Base-by-base conservation (phyloP, 2,888 invertebrate species). In the Nemotelus pantherinus region DNA sequence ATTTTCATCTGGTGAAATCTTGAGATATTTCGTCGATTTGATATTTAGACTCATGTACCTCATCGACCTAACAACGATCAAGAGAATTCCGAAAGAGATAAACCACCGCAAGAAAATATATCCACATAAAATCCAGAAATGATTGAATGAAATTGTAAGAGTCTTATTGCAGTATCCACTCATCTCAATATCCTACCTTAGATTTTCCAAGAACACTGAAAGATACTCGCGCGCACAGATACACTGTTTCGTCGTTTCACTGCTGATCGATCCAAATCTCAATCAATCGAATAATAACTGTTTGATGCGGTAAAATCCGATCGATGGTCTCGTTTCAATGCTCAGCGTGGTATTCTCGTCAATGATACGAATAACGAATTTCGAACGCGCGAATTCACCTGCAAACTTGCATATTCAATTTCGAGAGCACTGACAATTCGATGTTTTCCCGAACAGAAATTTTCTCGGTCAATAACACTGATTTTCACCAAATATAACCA, bases 281-380 rank as follows among this genome's bases (percentile, higher is more conserved):
- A 70, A 25, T 25, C 25, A 25, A 53, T 2, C 70, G 43, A 70
- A 68, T 50, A 50, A 9, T 48, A 68, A 55, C 55, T 70, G 55
- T 70, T 43, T 43, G 43, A 9, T 9, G 55, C 39, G 41, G 70
- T 43, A n/a, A 55, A 70, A 55, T 70, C 70, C 70, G 55, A 70
- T 55, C 55, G 55, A 70, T 70, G 70, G 55, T 70, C 65, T 65
- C 10, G n/a, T 70, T 63, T 25, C 7, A 7, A 39, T 41, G 63
- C 55, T 70, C 25, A 25, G 70, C 50, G 53, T 41, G n/a, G 43
- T n/a, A 53, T 6, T 43, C 39, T 68, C 39, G 3, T 50, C 68
- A 5, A 58, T n/a, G 25, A 53, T 7, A 7, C 63, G 63, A 63
- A 63, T 43, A 41, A 63, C 41, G 5, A 65, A 47, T 43, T n/a